These are phyloP conservation scores for Bradypodion ventrale DNA, from an alignment of 2,797 vertebrate species.

Conservation along the genomic window DNA sequence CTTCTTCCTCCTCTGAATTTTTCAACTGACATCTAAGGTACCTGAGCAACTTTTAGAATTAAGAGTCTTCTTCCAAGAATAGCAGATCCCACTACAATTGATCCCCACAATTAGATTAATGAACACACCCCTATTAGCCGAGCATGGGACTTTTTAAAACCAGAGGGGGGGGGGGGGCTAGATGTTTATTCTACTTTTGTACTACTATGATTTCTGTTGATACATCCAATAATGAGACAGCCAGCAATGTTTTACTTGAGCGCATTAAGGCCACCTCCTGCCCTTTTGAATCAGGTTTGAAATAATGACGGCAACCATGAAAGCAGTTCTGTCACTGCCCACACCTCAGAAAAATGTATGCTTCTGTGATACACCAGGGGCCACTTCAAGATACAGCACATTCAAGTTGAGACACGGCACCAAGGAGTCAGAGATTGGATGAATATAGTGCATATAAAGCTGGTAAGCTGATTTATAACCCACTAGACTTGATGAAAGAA, in stretches of 20 bases:
- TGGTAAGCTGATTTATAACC: neutral
- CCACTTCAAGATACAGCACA: neutral
- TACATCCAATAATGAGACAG: neutral
- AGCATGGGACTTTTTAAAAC: neutral
- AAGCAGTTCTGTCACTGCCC: neutral
- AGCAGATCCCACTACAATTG: neutral
- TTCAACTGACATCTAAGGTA: constrained; percentile 15
- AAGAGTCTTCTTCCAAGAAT: neutral
- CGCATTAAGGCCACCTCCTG: too few species aligned
- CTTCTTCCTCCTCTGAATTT: constrained; percentile 20
- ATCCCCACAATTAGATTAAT: neutral
- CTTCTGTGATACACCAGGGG: neutral
- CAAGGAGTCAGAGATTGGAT: neutral
- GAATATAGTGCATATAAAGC: neutral
- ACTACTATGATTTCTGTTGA: neutral
- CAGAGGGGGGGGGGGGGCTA: too few species aligned
- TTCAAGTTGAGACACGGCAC: too few species aligned
- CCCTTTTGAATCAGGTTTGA: neutral
- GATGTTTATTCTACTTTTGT: neutral
- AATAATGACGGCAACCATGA: neutral
- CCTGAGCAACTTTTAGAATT: constrained; percentile 20
- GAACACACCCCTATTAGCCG: neutral
- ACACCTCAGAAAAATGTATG: neutral
- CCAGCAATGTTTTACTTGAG: neutral
- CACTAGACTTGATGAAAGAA: neutral